Conservation (phyloP, 2,888 invertebrate species). For the Watsonalla binaria region DNA sequence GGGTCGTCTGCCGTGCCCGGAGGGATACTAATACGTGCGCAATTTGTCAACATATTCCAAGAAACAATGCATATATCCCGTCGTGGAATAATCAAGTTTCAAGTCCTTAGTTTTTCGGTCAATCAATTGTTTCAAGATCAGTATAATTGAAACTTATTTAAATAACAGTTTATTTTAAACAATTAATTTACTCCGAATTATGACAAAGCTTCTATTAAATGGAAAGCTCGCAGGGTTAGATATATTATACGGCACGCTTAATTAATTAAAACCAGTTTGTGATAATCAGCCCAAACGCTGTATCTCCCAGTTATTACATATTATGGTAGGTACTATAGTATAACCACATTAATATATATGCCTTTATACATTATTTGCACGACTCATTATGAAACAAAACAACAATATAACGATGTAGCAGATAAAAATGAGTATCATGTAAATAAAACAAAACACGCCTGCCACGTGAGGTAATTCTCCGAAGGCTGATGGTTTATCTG, state of each 20-base stretch:
- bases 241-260: background rate
- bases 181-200: background rate
- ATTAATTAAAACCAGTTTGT: background rate
- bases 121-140: background rate
- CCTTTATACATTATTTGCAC: slow-evolving; percentile 31
- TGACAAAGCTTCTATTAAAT: background rate
- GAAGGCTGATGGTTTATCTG: slow-evolving; percentile 36
- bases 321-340: slow-evolving; percentile 2
- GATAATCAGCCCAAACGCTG: no score
- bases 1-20: slow-evolving; percentile 27
- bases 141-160: no score
- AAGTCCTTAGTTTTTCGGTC: background rate
- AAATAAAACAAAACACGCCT: slow-evolving; percentile 38
- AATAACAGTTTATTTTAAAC: no score
- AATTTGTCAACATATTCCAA: background rate
- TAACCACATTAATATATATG: slow-evolving; percentile 30
- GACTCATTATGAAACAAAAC: slow-evolving; percentile 31
- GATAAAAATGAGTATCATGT: slow-evolving; percentile 34
- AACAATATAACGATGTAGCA: slow-evolving; percentile 24
- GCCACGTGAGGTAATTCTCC: slow-evolving; percentile 38
- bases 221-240: background rate
- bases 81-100: background rate
- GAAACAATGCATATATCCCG: background rate
- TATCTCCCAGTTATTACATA: no score
- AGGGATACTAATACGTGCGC: background rate